Base-by-base conservation (phyloP, 2,113 vertebrate genomes). In the Gnathonemus echidnorhynchus region DNA sequence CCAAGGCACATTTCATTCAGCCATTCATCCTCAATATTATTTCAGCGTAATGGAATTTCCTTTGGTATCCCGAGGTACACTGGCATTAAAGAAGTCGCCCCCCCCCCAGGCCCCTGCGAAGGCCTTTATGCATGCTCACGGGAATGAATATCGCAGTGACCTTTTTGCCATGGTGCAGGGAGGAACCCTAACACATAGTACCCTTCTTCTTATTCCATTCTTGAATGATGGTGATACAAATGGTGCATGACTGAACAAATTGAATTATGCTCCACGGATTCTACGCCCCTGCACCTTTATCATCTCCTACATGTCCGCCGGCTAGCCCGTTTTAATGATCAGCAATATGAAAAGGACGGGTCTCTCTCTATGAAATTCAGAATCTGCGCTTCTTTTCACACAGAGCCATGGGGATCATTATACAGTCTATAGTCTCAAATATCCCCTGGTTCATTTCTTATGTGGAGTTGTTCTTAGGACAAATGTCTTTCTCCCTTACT, bases 211-310 rank as follows among this genome's bases (percentile, higher is more conserved):
- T 42, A 77, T 39, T 77, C 70, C 35, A 15, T 39, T 77, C 35
- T 35, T 39, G 70, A 19, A 80, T 13, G 35, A 42, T 80, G 35
- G 74, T 19, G 74, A 42, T 80, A 8, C 35, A 80, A 42, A 42
- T n/a, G 15, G 74, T 80, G 74, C 74, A 80, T 42, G 74, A 80
- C 74, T 80, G 74, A 80, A 80, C 74, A 80, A 80, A 80, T 42
- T 80, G 74, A 42, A 80, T 80, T 80, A 80, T 42, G 74, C 74
- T 80, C 31, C 74, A 80, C 17, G 74, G 74, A 80, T 80, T 80
- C 31, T 80, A 35, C 5, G 31, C 74, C 74, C 15, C 35, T 42
- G 35, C 39, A 15, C 74, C 35, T 80, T 42, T 42, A 42, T 19
- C 17, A 19, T 42, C 35, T 42, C 31, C 35, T 42, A 80, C 74